Evolutionary conservation across 2,888 invertebrate species (phyloP), one percentile per base, ranked within the genome.

Genomic region (Dynastes grantii): DNA sequence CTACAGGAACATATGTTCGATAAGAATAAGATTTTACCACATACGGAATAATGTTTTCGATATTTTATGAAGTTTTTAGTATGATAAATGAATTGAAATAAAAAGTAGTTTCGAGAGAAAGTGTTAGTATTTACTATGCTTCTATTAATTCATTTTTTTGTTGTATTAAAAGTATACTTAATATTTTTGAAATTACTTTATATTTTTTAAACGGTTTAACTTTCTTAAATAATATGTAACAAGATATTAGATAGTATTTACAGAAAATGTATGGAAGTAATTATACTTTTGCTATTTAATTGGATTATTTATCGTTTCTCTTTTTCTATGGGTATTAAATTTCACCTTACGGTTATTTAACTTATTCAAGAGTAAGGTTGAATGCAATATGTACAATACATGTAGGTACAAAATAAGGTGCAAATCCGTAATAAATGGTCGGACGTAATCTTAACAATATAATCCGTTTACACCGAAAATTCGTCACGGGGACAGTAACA

Each of bases 341-440:
- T 58, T 16, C 16, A 22, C 22, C 22, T 58, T 16, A 58, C 16
- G 22, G 55, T 22, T 58, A 58, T 16, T 22, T 22, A 58, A 8
- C 16, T 58, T 58, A 22, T 58, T 8, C 55, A 58, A 8, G 53
- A 53, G 53, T 53, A 58, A 58, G 0, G 16, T 5, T 9, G 55
- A 58, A n/a, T 58, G 22, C 22, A 58, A n/a, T n/a, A 58, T 58
- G 22, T 22, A 58, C 55, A 58, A 22, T 58, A 6, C 16, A 8
- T 58, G 55, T 22, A 58, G 22, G 8, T 58, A 58, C 22, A 58
- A 58, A 58, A 58, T 49, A 68, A 68, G 68, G 49, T 75, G 73
- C 73, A 75, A 75, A 75, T 75, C 73, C 73, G 27, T 75, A 61
- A 75, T 75, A 75, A 75, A 75, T 75, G 73, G 63, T 75, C 45